Conservation (phyloP, 2,888 invertebrate species). For the Xanthorhoe designata region DNA sequence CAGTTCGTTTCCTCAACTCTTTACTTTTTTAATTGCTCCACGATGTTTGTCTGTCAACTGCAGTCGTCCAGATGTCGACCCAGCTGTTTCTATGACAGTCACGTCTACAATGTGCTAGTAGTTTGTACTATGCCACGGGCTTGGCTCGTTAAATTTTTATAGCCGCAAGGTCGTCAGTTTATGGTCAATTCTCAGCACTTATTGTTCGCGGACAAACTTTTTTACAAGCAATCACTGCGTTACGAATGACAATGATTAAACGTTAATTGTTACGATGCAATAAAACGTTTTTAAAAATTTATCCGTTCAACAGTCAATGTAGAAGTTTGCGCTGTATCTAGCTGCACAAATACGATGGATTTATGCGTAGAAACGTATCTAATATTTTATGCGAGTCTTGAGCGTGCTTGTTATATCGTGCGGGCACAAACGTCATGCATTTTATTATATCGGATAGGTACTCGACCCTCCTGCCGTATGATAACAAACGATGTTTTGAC, state of each 20-base stretch:
- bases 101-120: constrained; percentile 77
- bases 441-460: constrained; percentile 45
- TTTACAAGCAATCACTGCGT: constrained; percentile 71
- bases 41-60: constrained; percentile 50
- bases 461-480: constrained; percentile 53
- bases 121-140: constrained; percentile 67
- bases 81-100: constrained; percentile 83
- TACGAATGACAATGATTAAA: constrained; percentile 81
- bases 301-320: constrained; percentile 45
- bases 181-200: constrained; percentile 85
- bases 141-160: constrained; percentile 85
- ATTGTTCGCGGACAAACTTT: constrained; percentile 80
- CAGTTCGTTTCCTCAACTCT: constrained; percentile 62
- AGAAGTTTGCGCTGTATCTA: constrained; percentile 22
- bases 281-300: constrained; percentile 70
- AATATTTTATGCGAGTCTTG: constrained; percentile 43
- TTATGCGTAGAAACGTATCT: constrained; percentile 48
- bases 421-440: constrained; percentile 39
- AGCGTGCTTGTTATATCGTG: constrained; percentile 40
- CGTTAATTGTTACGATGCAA: constrained; percentile 77
- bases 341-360: constrained; percentile 47
- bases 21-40: constrained; percentile 61
- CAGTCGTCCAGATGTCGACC: constrained; percentile 62
- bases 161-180: constrained; percentile 85
- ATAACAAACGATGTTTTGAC: constrained; percentile 80